A percentile compares a stretch with the other conserved stretches of the same genome.
phyloP scores from a whole-genome alignment of 2,113 vertebrate genomes.

The Pristiophorus japonicus region DNA sequence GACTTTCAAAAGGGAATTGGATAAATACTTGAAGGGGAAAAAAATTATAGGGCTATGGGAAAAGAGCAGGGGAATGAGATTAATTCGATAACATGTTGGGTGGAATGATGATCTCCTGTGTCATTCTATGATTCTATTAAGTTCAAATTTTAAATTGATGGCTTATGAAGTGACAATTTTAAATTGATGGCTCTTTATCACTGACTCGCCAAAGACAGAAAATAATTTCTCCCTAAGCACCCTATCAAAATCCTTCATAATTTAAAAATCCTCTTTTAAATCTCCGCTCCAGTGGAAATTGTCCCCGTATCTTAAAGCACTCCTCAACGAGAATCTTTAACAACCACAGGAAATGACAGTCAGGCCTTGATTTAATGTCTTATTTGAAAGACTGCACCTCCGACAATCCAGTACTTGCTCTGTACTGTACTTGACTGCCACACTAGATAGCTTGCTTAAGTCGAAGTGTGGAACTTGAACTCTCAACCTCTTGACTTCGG shows the following conservation, averaged over 20 bases:
- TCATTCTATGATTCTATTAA: not conserved
- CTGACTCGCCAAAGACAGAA: not conserved
- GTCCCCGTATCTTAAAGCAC: not conserved
- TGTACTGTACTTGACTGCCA: not conserved
- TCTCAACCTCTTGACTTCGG: not conserved
- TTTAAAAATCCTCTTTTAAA: not conserved
- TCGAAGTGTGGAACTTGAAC: not conserved
- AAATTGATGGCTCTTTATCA: not conserved
- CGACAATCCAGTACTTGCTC: not conserved
- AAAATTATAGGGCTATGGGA: no score
- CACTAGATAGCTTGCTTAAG: not conserved
- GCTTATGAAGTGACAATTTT: not conserved
- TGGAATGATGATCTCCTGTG: no score
- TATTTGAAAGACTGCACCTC: not conserved
- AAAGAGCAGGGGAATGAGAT: no score
- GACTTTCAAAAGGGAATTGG: no score
- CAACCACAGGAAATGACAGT: not conserved
- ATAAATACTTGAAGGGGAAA: no score
- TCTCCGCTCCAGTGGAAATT: not conserved
- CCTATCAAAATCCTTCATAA: not conserved
- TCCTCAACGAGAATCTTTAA: not conserved
- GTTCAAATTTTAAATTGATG: not conserved
- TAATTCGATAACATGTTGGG: no score
- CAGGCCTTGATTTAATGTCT: no score
- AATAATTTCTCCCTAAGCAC: not conserved